Percentiles rank a stretch among this genome's conserved stretches.
Conservation (phyloP, 2,888 invertebrate species). For the Molorchus minor region DNA sequence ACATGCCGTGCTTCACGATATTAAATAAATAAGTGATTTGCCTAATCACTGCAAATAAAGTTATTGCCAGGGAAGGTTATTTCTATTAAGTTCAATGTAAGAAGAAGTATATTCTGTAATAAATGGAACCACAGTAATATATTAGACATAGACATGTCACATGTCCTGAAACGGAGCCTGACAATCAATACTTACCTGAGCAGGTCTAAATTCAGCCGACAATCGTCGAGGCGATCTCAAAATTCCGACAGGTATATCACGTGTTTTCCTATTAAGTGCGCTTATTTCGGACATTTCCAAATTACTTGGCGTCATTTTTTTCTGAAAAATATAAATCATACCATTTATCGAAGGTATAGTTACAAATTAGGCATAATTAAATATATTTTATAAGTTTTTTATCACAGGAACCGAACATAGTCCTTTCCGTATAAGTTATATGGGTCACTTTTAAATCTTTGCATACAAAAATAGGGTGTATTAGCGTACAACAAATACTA, state of each 20-base stretch:
- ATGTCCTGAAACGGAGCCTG: too few species aligned
- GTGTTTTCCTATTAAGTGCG: conserved; percentile 22
- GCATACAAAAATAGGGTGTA: too few species aligned
- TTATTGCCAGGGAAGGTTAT: neutral
- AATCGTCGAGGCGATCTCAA: conserved; percentile 56
- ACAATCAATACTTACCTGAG: conserved; percentile 47
- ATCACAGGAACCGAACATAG: too few species aligned
- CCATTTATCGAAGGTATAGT: too few species aligned
- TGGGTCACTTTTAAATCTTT: too few species aligned
- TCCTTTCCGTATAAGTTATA: too few species aligned
- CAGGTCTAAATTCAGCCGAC: conserved; percentile 56
- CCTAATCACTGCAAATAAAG: neutral
- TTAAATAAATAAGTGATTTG: neutral
- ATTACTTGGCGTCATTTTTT: neutral
- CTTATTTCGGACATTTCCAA: neutral
- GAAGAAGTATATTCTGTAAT: neutral
- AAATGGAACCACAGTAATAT: neutral
- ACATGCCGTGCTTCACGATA: neutral
- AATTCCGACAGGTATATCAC: conserved; percentile 58
- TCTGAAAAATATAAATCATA: too few species aligned
- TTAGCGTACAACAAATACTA: too few species aligned
- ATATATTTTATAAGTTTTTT: too few species aligned
- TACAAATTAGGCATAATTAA: too few species aligned
- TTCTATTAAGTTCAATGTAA: neutral
- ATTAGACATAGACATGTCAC: too few species aligned